A percentile compares a stretch with the other conserved stretches of the same genome.
phyloP scores from a whole-genome alignment of 2,113 vertebrate species.

The Petroica traversi region DNA sequence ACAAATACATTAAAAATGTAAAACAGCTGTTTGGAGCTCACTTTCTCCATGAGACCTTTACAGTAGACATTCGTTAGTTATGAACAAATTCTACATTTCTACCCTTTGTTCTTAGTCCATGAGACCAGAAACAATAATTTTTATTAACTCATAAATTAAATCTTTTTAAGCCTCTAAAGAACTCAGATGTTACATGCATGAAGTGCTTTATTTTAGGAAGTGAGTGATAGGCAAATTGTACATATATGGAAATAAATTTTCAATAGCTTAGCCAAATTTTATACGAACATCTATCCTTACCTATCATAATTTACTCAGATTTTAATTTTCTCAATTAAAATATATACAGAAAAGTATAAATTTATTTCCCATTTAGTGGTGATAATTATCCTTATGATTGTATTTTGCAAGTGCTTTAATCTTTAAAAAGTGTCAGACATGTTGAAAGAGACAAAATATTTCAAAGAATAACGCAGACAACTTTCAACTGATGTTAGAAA shows the following conservation, averaged over 20 bases:
- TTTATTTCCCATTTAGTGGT: background rate
- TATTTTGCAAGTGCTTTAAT: background rate
- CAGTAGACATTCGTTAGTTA: background rate
- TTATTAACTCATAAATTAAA: background rate
- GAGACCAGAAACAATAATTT: background rate
- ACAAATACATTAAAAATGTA: constrained; percentile 47
- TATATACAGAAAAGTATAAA: background rate
- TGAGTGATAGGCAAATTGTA: background rate
- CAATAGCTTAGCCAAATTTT: background rate
- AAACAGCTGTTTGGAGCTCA: constrained; percentile 17
- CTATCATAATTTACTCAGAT: background rate
- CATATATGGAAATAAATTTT: background rate
- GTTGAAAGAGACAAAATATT: background rate
- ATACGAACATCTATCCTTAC: background rate
- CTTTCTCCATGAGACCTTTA: background rate
- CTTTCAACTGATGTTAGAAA: background rate
- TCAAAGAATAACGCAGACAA: background rate
- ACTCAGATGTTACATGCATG: background rate
- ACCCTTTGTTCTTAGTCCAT: background rate
- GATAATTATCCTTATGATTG: background rate
- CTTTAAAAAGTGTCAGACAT: background rate
- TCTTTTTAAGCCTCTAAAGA: background rate
- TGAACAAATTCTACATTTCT: background rate
- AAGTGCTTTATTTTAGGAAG: background rate
- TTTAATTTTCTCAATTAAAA: background rate